Evolutionary conservation across 2,888 invertebrate genomes (phyloP), one percentile per base, ranked within the genome.

Genomic region (Eupeodes luniger): DNA sequence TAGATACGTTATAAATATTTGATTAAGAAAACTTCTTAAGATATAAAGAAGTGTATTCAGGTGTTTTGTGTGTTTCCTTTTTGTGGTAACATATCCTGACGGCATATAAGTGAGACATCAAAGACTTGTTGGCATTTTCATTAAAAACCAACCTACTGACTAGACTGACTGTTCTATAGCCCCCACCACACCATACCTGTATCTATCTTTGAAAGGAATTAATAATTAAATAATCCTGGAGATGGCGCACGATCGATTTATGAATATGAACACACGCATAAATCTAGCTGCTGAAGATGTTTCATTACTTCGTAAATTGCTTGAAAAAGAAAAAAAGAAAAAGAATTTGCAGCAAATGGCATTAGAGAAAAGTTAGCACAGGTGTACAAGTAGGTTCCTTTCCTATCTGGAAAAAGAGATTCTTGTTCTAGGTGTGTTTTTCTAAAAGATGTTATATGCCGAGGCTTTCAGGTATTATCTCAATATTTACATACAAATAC

Each of bases 41-140:
- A 5, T 40, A 12, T 69, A 19, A 12, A 53, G 16, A 44, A 27
- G 19, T 16, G 64, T 27, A 34, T n/a, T 16, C n/a, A 6, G 9
- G 5, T 49, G 27, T 4, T 16, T 44, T 9, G 27, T 14, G 2
- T 57, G 57, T n/a, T 3, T 61, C 36, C 10, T 36, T 44, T 44
- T 55, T 14, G 12, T 49, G 7, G 27, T 19, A 14, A n/a, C 44
- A 27, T 11, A n/a, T 49, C 40, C 62, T 16, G 66, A 70, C 55
- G 51, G 51, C 57, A 5, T 4, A 51, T 0, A 47, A 82, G 62
- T 78, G 57, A 86, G 82, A 86, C 82, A 82, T 86, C 85, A 86
- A 86, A 86, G 74, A 16, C 27, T 51, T 47, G 69, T 51, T 53
- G 69, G 19, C 61, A 14, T 75, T 77, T 67, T 44, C 53, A 80